phyloP scores from a whole-genome alignment of 2,797 vertebrate species.

The Xenops minutus region DNA sequence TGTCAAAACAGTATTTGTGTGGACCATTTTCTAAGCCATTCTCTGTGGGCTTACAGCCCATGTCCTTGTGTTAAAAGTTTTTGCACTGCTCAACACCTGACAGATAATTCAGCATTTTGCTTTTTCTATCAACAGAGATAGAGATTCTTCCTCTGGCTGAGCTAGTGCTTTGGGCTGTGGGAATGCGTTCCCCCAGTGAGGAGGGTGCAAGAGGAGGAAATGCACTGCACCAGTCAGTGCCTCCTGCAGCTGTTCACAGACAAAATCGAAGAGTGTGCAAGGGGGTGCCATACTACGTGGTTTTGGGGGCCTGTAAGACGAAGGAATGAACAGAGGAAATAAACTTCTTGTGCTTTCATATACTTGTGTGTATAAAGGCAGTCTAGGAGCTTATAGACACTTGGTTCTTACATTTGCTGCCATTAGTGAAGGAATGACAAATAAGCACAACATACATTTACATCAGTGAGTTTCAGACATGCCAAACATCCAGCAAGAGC shows the following conservation, averaged over 20 bases:
- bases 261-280: neutral
- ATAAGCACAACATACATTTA: neutral
- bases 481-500: neutral
- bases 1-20: neutral
- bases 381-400: neutral
- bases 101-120: neutral
- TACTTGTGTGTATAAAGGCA: neutral
- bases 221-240: neutral
- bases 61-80: neutral
- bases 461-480: neutral
- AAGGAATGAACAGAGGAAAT: neutral
- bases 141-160: neutral
- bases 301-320: neutral
- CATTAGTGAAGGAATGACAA: neutral
- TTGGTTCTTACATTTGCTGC: neutral
- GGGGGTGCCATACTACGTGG: neutral
- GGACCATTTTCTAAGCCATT: neutral
- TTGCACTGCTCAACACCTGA: neutral
- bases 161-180: neutral
- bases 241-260: neutral
- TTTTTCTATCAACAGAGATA: neutral
- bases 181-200: neutral
- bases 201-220: neutral
- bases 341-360: neutral
- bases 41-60: neutral